Evolutionary conservation across 1,140 invertebrate species (phyloP), one percentile per base, ranked within the genome.

Genomic region (Babylonia areolata): DNA sequence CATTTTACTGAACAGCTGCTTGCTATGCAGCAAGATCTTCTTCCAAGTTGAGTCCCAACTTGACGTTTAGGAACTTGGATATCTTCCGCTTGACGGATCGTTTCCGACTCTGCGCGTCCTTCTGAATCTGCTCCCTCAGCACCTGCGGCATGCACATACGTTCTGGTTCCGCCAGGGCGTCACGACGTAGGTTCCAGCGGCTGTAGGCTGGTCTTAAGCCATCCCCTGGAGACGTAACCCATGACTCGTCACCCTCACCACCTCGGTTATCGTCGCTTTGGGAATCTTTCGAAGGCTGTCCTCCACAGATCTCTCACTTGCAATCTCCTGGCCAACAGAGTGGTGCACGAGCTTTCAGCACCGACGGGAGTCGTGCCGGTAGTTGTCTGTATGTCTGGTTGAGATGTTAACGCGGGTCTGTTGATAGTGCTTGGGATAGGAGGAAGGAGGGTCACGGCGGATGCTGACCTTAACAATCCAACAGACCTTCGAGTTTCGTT

Each of bases 61-160:
- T 81, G 35, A 80, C 20, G 46, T 81, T 83, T 1, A 89, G 71
- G 69, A 81, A 87, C 28, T 87, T 78, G 2, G 86, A 86, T 5
- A 89, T 64, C 85, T 69, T 89, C 31, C 86, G 64, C 28, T 75
- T 81, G 51, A 86, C 33, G n/a, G 86, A 87, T 0, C 35, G 51
- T 35, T 82, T 89, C 71, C 85, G 81, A n/a, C n/a, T 83, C 9
- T 82, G 84, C 31, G 86, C 84, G 6, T 89, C 84, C 54, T 46
- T 46, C 79, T 89, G 82, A 15, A 89, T 80, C 75, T 58, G 73
- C 69, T 89, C 88, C 42, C 86, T 58, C n/a, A 73, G 39, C 28
- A 73, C 84, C 84, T 89, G 88, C 2, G 86, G 64, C 84, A 89
- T 85, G 33, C 77, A 84, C 88, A 89, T 86, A 11, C 73, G 46